Conservation (phyloP, 2,797 vertebrate species). For the Emydoidea blandingii region DNA sequence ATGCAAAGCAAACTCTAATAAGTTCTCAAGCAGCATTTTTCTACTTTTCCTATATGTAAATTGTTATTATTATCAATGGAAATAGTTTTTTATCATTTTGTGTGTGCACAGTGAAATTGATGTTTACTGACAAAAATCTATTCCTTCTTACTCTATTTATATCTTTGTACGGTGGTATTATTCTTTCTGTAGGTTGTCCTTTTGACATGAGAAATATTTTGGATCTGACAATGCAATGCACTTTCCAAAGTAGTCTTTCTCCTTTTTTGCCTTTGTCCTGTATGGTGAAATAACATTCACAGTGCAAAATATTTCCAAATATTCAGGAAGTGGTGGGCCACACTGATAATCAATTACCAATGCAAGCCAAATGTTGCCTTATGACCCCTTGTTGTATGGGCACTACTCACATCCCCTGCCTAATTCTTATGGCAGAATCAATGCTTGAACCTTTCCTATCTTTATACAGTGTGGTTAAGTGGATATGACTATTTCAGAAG, state of each 20-base stretch:
- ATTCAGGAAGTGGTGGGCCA: background rate
- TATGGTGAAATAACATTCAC: background rate
- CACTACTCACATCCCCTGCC: background rate
- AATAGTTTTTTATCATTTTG: background rate
- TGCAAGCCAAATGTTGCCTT: conserved; percentile 15
- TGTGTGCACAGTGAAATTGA: background rate
- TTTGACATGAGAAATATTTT: background rate
- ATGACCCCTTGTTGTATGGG: background rate
- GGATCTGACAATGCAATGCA: background rate
- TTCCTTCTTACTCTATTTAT: background rate
- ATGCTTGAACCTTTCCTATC: background rate
- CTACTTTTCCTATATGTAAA: background rate
- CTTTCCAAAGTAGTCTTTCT: background rate
- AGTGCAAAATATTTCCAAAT: background rate
- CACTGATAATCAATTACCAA: background rate
- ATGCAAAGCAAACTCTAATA: background rate
- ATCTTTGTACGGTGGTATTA: rapidly evolving
- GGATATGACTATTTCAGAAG: background rate
- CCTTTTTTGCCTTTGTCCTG: background rate
- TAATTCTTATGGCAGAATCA: background rate
- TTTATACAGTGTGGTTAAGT: background rate
- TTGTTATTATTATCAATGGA: background rate
- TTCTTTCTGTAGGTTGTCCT: background rate
- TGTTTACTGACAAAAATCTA: background rate
- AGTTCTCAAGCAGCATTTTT: background rate